phyloP scores from a whole-genome alignment of 2,888 invertebrate genomes.

The Drosophila suboccidentalis region DNA sequence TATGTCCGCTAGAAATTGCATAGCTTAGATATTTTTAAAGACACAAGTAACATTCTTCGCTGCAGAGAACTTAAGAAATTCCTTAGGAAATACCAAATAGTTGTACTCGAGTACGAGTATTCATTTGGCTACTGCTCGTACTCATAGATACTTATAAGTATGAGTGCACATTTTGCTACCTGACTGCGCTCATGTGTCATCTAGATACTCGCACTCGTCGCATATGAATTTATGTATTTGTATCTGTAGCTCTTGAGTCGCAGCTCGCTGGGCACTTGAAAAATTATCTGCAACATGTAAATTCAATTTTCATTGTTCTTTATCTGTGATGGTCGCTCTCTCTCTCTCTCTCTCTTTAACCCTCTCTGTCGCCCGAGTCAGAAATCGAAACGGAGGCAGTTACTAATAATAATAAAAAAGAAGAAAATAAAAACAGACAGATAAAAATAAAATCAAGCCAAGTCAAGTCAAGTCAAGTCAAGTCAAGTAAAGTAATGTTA shows the following conservation, averaged over 20 bases:
- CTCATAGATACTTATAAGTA: constrained; percentile 30
- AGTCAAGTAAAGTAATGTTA: constrained; percentile 27
- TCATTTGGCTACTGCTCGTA: constrained; percentile 10
- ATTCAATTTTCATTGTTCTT: constrained; percentile 84
- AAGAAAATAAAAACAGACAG: constrained; percentile 3
- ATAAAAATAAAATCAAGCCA: constrained; percentile 13
- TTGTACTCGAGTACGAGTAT: constrained; percentile 15
- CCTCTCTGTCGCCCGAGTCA: neutral
- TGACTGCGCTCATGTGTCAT: constrained; percentile 58
- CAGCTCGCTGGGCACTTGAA: constrained; percentile 73
- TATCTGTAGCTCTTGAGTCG: constrained; percentile 48
- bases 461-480: constrained; percentile 17
- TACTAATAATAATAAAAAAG: constrained; percentile 62
- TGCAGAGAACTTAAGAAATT: constrained; percentile 3
- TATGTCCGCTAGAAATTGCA: constrained; percentile 1
- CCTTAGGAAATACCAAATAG: constrained; percentile 27
- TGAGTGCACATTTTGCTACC: constrained; percentile 44
- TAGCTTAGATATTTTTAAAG: neutral
- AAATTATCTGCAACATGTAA: constrained; percentile 84
- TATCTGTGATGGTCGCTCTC: constrained; percentile 65
- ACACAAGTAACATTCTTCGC: neutral
- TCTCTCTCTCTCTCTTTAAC: constrained; percentile 4
- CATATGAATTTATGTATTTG: constrained; percentile 10
- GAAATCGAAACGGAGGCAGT: constrained; percentile 63
- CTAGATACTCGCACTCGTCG: constrained; percentile 14